A percentile compares a stretch with the other conserved stretches of the same genome.
Evolutionary conservation across 2,113 vertebrate species (phyloP).

Genomic region (Ramphastos sulfuratus): DNA sequence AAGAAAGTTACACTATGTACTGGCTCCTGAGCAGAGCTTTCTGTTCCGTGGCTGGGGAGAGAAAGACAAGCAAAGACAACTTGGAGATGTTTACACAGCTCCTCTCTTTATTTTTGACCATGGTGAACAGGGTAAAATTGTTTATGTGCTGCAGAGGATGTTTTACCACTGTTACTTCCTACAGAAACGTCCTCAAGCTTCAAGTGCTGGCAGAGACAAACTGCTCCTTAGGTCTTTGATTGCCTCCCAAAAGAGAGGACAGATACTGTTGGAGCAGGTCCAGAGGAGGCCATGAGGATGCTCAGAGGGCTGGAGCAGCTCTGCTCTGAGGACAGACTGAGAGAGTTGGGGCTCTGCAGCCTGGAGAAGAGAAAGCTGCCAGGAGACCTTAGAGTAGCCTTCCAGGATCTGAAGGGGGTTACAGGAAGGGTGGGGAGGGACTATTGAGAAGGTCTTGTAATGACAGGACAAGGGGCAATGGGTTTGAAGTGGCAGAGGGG

Average conservation of each 20-base stretch:
- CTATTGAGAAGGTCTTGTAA: too few relatives aligned
- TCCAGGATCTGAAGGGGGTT: too few relatives aligned
- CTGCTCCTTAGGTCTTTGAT: not conserved
- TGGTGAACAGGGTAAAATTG: constrained; percentile 33
- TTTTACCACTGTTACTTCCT: constrained; percentile 65
- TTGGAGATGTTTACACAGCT: constrained; percentile 61
- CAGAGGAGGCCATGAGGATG: too few relatives aligned
- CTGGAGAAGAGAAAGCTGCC: too few relatives aligned
- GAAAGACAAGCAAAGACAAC: constrained; percentile 36
- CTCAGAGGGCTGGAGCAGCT: too few relatives aligned
- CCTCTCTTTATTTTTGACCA: constrained; percentile 44
- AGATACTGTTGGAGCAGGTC: not conserved
- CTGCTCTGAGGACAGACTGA: too few relatives aligned
- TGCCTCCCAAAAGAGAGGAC: not conserved
- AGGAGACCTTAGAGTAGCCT: too few relatives aligned
- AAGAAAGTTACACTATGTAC: constrained; percentile 55
- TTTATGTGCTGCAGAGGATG: constrained; percentile 65
- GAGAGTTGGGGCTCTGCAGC: too few relatives aligned
- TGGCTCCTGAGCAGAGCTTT: constrained; percentile 11
- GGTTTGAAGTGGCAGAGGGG: too few relatives aligned
- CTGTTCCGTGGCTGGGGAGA: constrained; percentile 24
- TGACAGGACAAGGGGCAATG: too few relatives aligned
- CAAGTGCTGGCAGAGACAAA: constrained; percentile 22
- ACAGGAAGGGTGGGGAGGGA: too few relatives aligned
- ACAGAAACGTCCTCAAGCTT: constrained; percentile 26